phyloP scores from a whole-genome alignment of 2,113 vertebrate genomes.

The Heterocephalus glaber region DNA sequence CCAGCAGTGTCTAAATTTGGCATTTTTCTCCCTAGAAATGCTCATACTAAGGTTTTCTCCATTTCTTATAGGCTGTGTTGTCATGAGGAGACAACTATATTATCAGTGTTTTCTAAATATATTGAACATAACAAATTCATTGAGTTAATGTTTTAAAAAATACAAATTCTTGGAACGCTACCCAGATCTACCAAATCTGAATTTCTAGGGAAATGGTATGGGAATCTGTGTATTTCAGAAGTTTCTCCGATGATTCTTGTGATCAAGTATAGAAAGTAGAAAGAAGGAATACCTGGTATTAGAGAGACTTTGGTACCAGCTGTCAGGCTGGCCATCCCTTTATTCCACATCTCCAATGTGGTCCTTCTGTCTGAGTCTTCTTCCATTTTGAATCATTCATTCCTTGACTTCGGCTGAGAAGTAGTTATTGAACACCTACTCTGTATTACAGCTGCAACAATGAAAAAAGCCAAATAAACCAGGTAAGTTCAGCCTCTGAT shows the following conservation, averaged over 20 bases:
- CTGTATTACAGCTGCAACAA: neutral
- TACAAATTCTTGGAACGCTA: neutral
- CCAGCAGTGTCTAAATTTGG: neutral
- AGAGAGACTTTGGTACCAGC: neutral
- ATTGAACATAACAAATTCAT: neutral
- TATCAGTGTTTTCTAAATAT: constrained; percentile 39
- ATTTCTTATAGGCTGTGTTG: neutral
- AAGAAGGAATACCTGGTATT: neutral
- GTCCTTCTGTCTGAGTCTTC: neutral
- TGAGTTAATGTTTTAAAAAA: neutral
- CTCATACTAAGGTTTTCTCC: neutral
- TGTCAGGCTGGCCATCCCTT: neutral
- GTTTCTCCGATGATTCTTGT: neutral
- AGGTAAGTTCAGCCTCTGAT: neutral
- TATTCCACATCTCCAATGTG: neutral
- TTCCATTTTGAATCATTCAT: neutral
- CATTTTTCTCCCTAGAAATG: constrained; percentile 4
- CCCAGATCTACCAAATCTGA: neutral
- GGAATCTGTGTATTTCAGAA: neutral
- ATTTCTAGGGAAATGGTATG: neutral
- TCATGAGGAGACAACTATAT: neutral
- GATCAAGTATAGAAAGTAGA: neutral
- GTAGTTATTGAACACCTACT: neutral
- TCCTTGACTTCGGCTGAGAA: neutral
- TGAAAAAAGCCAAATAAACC: neutral